These are phyloP conservation scores for Mesaphorura yosii DNA, from an alignment of 1,140 invertebrate genomes.

Conservation along the genomic window DNA sequence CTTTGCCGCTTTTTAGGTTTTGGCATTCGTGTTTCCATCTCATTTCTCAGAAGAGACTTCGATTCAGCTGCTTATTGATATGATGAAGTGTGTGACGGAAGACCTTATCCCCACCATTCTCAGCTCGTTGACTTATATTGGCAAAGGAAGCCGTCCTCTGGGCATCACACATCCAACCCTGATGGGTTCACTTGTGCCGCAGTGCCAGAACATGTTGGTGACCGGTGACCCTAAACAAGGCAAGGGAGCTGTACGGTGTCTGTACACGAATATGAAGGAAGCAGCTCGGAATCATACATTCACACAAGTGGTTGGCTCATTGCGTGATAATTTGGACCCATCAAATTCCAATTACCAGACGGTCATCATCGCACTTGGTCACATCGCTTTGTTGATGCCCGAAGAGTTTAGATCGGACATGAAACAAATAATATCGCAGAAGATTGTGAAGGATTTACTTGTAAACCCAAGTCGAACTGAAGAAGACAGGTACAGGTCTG, in stretches of 20 bases:
- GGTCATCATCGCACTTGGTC: constrained; percentile 83
- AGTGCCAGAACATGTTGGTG: constrained; percentile 75
- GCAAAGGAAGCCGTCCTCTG: constrained; percentile 45
- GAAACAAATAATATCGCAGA: constrained; percentile 86
- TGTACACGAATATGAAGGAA: constrained; percentile 64
- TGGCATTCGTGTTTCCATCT: constrained; percentile 82
- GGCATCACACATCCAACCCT: constrained; percentile 45
- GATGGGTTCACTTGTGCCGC: constrained; percentile 60
- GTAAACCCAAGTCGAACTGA: constrained; percentile 51
- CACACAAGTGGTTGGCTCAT: constrained; percentile 29
- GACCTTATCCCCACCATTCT: constrained; percentile 67
- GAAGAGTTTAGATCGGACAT: constrained; percentile 77
- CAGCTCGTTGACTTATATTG: constrained; percentile 72
- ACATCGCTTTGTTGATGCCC: constrained; percentile 83
- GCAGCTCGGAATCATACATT: constrained; percentile 19
- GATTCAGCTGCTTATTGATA: constrained; percentile 60
- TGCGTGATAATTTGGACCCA: constrained; percentile 47
- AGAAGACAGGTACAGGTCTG: constrained; percentile 31
- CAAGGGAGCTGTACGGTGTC: constrained; percentile 87
- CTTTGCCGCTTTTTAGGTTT: too few relatives aligned
- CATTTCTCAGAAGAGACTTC: constrained; percentile 82
- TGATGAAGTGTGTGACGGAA: constrained; percentile 69
- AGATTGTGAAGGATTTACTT: constrained; percentile 88
- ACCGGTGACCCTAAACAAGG: constrained; percentile 86
- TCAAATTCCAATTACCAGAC: constrained; percentile 77